Base-by-base conservation (phyloP, 2,113 vertebrate species). In the Butorides virescens region DNA sequence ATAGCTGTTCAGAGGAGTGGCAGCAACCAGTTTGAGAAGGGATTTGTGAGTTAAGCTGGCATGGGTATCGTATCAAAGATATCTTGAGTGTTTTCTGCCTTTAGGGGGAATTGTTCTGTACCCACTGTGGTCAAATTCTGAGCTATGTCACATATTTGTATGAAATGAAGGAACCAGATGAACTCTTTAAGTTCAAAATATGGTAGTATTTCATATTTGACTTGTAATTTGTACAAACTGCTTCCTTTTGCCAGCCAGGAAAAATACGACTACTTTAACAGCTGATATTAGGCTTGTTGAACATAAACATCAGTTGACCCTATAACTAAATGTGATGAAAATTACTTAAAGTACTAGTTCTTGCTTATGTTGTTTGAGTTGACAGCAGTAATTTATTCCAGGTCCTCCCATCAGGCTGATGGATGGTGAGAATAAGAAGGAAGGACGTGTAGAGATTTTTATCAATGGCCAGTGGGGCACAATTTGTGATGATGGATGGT, bases 401-500 rank as follows among this genome's bases (percentile, higher is more conserved):
- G 99, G 98, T 98, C 97, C 99, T 80, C 99, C 98, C 55, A 88
- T 99, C 77, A 98, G 99, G 96, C 98, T 99, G 97, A 98, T 99
- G 97, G 99, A 99, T 96, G 99, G 99, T 76, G 99, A 99, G 94
- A 99, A 98, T 95, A 98, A 98, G 86, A 99, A 98, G 87, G 99
- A 99, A 97, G 99, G 99, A 77, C 98, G 99, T 62, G 99, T 99
- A 90, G 99, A 99, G 96, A 98, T 99, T 93, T 98, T 98, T 95
- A 97, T 99, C 97, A 98, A 97, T 17, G 98, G 99, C 91, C 99
- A 98, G 42, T 99, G 99, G 99, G 99, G 99, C 59, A 99, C 99
- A 3, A 98, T 99, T 94, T 99, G 99, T 95, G 99, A 99, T 88
- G 99, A 99, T 23, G 99, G 99, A 90, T 99, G 99, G 99, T 99